Conservation (phyloP, 2,797 vertebrate species). For the Anguilla obscura region DNA sequence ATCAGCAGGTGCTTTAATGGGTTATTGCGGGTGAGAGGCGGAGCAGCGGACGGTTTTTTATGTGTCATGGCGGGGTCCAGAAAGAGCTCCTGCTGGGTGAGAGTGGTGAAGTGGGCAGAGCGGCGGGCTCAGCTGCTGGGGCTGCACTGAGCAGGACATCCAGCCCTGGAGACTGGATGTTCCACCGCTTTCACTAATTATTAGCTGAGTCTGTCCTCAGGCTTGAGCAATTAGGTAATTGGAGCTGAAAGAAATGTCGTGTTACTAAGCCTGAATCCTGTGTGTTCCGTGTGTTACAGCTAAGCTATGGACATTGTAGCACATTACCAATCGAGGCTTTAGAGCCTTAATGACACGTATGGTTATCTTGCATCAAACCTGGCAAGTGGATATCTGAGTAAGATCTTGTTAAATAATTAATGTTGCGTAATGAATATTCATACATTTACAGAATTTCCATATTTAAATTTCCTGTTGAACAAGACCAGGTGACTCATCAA, state of each 20-base stretch:
- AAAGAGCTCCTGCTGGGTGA: constrained; percentile 19
- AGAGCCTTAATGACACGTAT: background rate
- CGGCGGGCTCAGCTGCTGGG: background rate
- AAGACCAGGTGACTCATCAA: background rate
- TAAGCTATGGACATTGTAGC: background rate
- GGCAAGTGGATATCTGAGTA: background rate
- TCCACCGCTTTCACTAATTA: constrained; percentile 15
- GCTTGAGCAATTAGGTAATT: background rate
- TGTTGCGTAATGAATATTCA: background rate
- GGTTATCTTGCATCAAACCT: background rate
- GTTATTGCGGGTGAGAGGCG: constrained; percentile 31
- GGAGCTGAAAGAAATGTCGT: background rate
- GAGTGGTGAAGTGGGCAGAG: background rate
- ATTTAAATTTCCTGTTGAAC: background rate
- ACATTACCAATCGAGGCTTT: background rate
- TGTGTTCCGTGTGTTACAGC: background rate
- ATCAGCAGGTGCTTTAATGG: constrained; percentile 39
- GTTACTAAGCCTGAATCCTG: background rate
- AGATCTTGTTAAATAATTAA: background rate
- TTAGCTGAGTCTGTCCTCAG: background rate
- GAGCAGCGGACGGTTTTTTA: constrained; percentile 29
- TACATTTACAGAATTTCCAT: background rate
- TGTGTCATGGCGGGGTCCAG: background rate
- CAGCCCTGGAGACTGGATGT: constrained; percentile 17
- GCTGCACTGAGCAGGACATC: background rate